These are phyloP conservation scores for Helobdella robusta DNA, from an alignment of 2,888 invertebrate genomes.

Conservation along the genomic window DNA sequence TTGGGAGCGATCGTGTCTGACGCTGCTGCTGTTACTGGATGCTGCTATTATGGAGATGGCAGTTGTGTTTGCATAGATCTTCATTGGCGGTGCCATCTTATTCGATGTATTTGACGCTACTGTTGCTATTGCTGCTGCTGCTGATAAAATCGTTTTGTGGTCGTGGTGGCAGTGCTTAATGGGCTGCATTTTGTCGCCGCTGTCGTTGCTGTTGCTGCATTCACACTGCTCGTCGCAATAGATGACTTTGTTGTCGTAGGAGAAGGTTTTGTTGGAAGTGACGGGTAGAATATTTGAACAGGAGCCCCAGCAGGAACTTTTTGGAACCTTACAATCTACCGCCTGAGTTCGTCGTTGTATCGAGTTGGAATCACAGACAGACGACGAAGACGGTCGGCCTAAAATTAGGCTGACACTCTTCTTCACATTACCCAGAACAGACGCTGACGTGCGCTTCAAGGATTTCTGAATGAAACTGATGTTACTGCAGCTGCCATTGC, in stretches of 20 bases:
- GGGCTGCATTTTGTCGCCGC: not conserved
- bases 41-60: no score
- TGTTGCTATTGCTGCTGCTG: no score
- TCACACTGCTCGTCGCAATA: not conserved
- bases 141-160: no score
- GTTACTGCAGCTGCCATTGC: no score
- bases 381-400: conserved; percentile 1
- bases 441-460: not conserved
- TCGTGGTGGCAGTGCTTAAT: no score
- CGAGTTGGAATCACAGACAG: conserved; percentile 9
- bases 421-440: conserved; percentile 18
- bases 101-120: no score
- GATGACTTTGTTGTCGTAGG: not conserved
- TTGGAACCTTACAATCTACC: not conserved
- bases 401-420: conserved; percentile 23
- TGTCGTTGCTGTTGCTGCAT: not conserved
- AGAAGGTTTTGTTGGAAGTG: not conserved
- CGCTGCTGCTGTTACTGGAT: no score
- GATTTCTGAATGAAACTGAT: conserved; percentile 10
- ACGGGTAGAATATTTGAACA: conserved; percentile 24
- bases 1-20: no score
- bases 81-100: no score
- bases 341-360: no score
- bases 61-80: no score
- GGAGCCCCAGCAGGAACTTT: conserved; percentile 12